Percentiles rank a stretch among this genome's conserved stretches.
phyloP scores from a whole-genome alignment of 2,113 vertebrate genomes.

The Phalacrocorax pelagicus region DNA sequence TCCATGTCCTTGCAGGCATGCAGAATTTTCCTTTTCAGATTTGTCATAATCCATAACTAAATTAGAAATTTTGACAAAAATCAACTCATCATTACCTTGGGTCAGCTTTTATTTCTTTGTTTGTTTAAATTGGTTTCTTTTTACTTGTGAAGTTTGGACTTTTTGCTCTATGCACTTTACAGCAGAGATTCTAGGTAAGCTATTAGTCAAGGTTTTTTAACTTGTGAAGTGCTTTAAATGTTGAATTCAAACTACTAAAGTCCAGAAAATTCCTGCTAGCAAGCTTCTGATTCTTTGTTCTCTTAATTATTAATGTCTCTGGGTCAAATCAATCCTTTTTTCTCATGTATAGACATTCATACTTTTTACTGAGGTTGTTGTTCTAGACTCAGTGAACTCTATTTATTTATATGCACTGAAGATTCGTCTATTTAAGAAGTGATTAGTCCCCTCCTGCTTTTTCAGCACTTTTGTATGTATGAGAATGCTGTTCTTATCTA shows the following conservation, averaged over 20 bases:
- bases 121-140: neutral
- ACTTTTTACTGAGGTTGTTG: neutral
- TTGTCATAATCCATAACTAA: neutral
- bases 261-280: neutral
- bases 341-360: neutral
- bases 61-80: neutral
- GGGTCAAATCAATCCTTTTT: neutral
- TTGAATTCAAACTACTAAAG: neutral
- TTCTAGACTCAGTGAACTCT: neutral
- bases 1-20: neutral
- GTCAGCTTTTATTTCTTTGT: neutral
- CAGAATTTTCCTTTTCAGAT: neutral
- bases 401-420: neutral
- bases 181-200: neutral
- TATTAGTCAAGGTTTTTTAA: neutral
- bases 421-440: neutral
- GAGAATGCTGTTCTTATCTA: neutral
- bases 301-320: neutral
- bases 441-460: neutral
- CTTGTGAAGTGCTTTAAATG: neutral
- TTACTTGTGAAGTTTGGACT: accelerated
- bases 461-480: neutral
- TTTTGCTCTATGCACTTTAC: neutral
- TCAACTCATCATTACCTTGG: neutral
- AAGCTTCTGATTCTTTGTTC: neutral